These are phyloP conservation scores for Ennomos erosarius DNA, from an alignment of 2,888 invertebrate species.

Conservation along the genomic window DNA sequence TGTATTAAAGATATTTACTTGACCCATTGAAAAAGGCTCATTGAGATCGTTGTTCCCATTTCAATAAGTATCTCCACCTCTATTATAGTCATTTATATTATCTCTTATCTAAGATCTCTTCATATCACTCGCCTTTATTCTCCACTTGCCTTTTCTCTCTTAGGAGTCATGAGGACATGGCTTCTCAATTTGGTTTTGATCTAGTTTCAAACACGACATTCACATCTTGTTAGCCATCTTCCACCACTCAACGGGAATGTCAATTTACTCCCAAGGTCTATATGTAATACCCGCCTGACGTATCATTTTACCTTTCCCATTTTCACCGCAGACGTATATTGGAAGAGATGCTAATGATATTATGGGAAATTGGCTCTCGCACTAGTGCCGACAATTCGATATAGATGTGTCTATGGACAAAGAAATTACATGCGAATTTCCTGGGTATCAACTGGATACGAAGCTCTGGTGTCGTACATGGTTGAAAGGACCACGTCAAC, in stretches of 20 bases:
- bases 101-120: too few relatives aligned
- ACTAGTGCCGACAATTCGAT: constrained; percentile 41
- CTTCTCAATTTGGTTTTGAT: too few relatives aligned
- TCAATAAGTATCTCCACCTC: too few relatives aligned
- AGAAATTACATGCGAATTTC: constrained; percentile 78
- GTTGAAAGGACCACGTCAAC: too few relatives aligned
- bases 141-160: too few relatives aligned
- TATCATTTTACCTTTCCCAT: constrained; percentile 48
- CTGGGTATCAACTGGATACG: constrained; percentile 35
- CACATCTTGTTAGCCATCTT: background rate
- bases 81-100: too few relatives aligned
- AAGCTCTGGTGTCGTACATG: too few relatives aligned
- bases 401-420: constrained; percentile 74
- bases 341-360: constrained; percentile 65
- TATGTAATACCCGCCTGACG: constrained; percentile 40
- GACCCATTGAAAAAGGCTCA: too few relatives aligned
- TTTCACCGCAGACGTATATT: constrained; percentile 43
- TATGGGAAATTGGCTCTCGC: constrained; percentile 68
- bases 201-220: background rate
- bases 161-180: too few relatives aligned
- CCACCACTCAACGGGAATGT: constrained; percentile 29
- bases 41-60: too few relatives aligned
- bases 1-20: too few relatives aligned
- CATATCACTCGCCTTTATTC: too few relatives aligned
- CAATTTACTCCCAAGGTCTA: constrained; percentile 35